Percentiles rank a stretch among this genome's conserved stretches.
Conservation (phyloP, 2,797 vertebrate genomes). For the Hemitrygon akajei region DNA sequence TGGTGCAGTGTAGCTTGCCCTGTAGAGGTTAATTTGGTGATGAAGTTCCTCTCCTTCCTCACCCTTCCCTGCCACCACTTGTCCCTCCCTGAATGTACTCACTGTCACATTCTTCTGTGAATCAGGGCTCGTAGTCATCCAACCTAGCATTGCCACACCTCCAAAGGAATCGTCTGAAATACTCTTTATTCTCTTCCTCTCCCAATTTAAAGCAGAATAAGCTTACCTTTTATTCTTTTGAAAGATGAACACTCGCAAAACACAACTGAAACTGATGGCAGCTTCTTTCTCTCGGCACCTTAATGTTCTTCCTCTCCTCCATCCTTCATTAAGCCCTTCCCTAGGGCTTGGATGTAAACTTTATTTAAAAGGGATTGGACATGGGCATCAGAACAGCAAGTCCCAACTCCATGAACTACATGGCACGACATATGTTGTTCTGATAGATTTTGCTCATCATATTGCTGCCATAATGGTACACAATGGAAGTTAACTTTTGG, state of each 20-base stretch:
- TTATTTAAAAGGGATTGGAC: neutral
- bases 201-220: neutral
- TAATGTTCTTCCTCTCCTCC: neutral
- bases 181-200: neutral
- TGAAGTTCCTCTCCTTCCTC: slow-evolving; percentile 55
- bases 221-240: neutral
- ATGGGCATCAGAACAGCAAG: neutral
- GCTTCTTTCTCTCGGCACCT: neutral
- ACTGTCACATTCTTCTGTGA: slow-evolving; percentile 50
- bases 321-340: neutral
- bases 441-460: neutral
- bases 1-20: slow-evolving; percentile 41
- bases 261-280: neutral
- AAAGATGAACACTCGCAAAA: slow-evolving; percentile 19
- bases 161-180: slow-evolving; percentile 1
- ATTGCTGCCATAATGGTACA: neutral
- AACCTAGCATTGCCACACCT: slow-evolving; percentile 39
- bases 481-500: neutral
- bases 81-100: slow-evolving; percentile 46
- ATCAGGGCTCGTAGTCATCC: slow-evolving; percentile 65
- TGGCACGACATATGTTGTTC: neutral
- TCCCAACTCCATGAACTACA: neutral
- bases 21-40: slow-evolving; percentile 54
- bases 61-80: slow-evolving; percentile 47
- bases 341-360: neutral